Evolutionary conservation across 1,140 invertebrate genomes (phyloP), one percentile per base, ranked within the genome.

Genomic region (Leguminivora glycinivorella): DNA sequence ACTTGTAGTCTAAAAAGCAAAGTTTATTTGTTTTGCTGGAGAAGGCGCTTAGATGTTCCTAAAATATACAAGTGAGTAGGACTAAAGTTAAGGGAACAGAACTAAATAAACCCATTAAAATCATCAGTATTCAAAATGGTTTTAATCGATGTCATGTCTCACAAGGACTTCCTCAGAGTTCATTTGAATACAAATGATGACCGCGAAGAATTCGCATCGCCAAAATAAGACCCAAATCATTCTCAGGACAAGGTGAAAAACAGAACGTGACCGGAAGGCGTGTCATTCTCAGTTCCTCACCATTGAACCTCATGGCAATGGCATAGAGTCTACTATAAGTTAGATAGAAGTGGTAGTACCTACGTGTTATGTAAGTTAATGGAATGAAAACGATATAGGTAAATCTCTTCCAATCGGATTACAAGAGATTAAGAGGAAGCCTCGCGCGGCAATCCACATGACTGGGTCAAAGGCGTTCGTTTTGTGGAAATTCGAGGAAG

Each of bases 381-480:
- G 43, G 24, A 56, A 56, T 25, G 56, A 69, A 70, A 69, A 25
- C 66, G 67, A 56, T 63, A 40, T 38, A 69, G 25, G 56, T 69
- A 66, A 70, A 73, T 75, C 77, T 78, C 56, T 72, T 75, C 31
- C 56, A 84, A 85, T 82, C 78, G 79, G 79, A 83, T 85, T 83
- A 83, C 74, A 67, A 47, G 52, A 70, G 56, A 47, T 71, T 63
- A 63, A 69, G 72, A 78, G 70, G 83, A 85, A 80, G 56, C 81
- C 83, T 63, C 76, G 76, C 29, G 60, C 75, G 47, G 56, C 63
- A 69, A 38, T 66, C 56, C 52, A 29, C 70, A 47, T 67, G 70
- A 76, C 71, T 76, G 71, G 78, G 75, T 78, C 79, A 81, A 75
- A 75, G 79, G 68, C 69, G 69, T 67, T 31, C 56, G 71, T 70